Percentiles rank a stretch among this genome's conserved stretches.
These are phyloP conservation scores for Rhynchotus rufescens DNA, from an alignment of 2,797 vertebrate genomes.

Conservation along the genomic window DNA sequence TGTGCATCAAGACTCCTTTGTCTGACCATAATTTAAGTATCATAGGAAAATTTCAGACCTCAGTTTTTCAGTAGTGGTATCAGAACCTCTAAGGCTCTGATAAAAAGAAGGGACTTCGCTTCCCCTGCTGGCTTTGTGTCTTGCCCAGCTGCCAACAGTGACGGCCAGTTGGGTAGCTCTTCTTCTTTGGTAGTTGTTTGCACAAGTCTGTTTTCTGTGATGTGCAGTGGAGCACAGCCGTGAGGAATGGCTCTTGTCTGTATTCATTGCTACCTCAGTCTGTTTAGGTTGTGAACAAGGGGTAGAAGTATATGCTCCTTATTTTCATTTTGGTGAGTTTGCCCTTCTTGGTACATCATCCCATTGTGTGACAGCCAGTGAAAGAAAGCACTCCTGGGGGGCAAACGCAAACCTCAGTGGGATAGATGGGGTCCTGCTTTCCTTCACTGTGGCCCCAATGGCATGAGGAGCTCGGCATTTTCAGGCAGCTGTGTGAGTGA, in stretches of 20 bases:
- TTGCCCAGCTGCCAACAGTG: background rate
- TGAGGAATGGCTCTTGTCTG: background rate
- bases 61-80: background rate
- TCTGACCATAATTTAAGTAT: background rate
- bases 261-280: background rate
- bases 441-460: fast-evolving
- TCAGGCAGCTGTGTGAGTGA: background rate
- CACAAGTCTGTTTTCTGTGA: too few relatives aligned
- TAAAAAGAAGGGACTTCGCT: background rate
- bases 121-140: background rate
- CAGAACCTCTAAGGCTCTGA: background rate
- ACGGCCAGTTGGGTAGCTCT: background rate
- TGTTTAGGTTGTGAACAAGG: background rate
- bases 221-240: too few relatives aligned
- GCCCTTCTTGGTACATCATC: fast-evolving
- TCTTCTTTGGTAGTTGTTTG: background rate
- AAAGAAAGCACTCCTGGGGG: background rate
- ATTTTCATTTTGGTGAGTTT: background rate
- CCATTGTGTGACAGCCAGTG: background rate
- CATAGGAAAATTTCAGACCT: background rate
- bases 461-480: fast-evolving
- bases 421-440: background rate
- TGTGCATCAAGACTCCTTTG: too few relatives aligned
- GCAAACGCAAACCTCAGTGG: fast-evolving
- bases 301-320: too few relatives aligned